Percentiles rank a stretch among this genome's conserved stretches.
phyloP scores from a whole-genome alignment of 2,888 invertebrate species.

The Pterostichus niger region DNA sequence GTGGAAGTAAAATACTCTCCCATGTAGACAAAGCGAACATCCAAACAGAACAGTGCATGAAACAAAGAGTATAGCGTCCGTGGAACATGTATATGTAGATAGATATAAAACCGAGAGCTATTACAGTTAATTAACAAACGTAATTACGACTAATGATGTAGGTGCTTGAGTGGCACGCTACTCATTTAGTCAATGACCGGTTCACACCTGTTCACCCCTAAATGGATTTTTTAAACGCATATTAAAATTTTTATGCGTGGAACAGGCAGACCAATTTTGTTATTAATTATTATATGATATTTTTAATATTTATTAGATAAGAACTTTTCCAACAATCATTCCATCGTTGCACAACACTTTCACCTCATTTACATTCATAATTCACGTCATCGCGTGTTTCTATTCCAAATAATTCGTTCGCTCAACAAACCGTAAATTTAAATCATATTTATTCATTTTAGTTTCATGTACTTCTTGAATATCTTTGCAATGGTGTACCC shows the following conservation, averaged over 20 bases:
- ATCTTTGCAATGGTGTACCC: no score
- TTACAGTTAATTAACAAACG: constrained; percentile 57
- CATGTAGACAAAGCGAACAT: constrained; percentile 28
- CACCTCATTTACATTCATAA: no score
- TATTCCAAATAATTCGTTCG: no score
- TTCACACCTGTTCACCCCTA: constrained; percentile 45
- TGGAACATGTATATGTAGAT: neutral
- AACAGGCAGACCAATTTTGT: neutral
- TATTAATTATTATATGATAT: neutral
- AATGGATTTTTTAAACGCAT: neutral
- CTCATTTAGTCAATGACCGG: constrained; percentile 30
- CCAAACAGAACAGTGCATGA: constrained; percentile 2
- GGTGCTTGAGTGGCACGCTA: constrained; percentile 43
- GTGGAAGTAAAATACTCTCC: constrained; percentile 14
- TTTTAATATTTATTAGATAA: no score
- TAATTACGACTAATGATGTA: constrained; percentile 61
- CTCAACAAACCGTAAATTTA: no score
- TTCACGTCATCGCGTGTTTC: no score
- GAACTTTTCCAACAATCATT: no score
- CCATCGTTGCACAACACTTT: no score
- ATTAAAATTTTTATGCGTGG: constrained; percentile 19
- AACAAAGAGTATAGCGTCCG: constrained; percentile 23
- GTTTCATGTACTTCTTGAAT: no score
- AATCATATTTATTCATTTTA: no score
- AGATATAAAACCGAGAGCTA: constrained; percentile 36